Evolutionary conservation across 1,140 invertebrate species (phyloP), one percentile per base, ranked within the genome.

Genomic region (Lepidurus apus): DNA sequence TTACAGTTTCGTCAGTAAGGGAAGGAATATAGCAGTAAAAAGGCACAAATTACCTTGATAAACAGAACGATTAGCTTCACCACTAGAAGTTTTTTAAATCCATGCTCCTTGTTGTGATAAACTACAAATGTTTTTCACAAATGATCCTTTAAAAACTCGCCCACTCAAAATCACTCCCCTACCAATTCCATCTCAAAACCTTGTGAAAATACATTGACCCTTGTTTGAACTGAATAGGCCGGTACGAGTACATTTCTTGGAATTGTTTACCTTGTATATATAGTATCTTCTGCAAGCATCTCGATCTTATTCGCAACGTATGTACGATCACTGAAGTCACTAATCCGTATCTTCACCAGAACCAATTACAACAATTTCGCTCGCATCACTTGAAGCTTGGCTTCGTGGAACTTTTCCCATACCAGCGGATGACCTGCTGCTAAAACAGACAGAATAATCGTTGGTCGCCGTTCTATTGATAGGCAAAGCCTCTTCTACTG

Each of bases 301-400:
- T 34, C 3, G 34, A 2, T 0, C 34, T 34, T 34, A 34, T 3
- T 3, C 2, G 34, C 4, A 34, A 34, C 1, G 34, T 3, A 0
- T 34, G 34, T 34, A 3, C 34, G 34, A 34, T 34, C 34, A 34
- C 4, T 34, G 4, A 65, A n/a, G 53, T 9, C 53, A 21, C 53
- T 79, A 79, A 44, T 79, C 78, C 17, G 78, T 79, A n/a, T 79
- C 78, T 43, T 79, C 78, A 1, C 78, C 78, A 24, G 78, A 79
- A 44, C 42, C 78, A 65, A 65, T 65, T 65, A 65, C 53, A 17
- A 65, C 53, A 65, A 65, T 65, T 65, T 65, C 53, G 53, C 53
- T 65, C 13, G 53, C 53, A n/a, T 65, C 53, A 17, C 53, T 65
- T 21, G 53, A 65, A 65, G 17, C 53, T 65, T 65, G 53, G 53